Evolutionary conservation across 2,888 invertebrate genomes (phyloP).

Genomic region (Meliscaeva auricollis): DNA sequence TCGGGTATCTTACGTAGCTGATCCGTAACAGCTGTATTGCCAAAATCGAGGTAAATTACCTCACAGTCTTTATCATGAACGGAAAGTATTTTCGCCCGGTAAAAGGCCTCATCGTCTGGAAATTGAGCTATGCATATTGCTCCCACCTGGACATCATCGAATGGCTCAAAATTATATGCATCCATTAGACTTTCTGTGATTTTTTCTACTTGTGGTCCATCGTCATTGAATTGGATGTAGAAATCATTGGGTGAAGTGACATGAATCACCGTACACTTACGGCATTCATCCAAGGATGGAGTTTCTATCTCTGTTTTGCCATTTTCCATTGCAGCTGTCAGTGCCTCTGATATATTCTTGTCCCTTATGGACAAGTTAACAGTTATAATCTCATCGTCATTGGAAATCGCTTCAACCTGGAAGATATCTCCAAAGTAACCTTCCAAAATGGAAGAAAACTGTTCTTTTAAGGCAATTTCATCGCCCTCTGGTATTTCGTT

Average conservation of each 20-base stretch:
- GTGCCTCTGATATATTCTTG: slow-evolving; percentile 85
- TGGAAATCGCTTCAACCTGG: slow-evolving; percentile 86
- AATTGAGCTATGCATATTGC: slow-evolving; percentile 91
- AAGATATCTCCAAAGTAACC: slow-evolving; percentile 86
- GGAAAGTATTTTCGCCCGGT: slow-evolving; percentile 93
- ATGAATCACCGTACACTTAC: slow-evolving; percentile 88
- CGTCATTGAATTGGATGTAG: slow-evolving; percentile 88
- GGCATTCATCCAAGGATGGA: slow-evolving; percentile 83
- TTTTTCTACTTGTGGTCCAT: slow-evolving; percentile 80
- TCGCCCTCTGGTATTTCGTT: slow-evolving; percentile 78
- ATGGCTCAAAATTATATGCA: slow-evolving; percentile 79
- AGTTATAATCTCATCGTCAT: slow-evolving; percentile 84
- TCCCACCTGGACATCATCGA: slow-evolving; percentile 83
- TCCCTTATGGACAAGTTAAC: slow-evolving; percentile 87
- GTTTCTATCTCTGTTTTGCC: slow-evolving; percentile 76
- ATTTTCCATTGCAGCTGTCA: slow-evolving; percentile 80
- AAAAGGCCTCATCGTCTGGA: slow-evolving; percentile 93
- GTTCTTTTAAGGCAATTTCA: slow-evolving; percentile 78
- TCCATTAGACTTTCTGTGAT: slow-evolving; percentile 81
- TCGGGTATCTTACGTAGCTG: slow-evolving; percentile 87
- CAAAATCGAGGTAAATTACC: slow-evolving; percentile 90
- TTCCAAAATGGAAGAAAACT: slow-evolving; percentile 84
- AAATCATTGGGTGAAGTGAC: slow-evolving; percentile 89
- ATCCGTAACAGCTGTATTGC: slow-evolving; percentile 86
- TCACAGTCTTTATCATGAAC: slow-evolving; percentile 90